phyloP scores from a whole-genome alignment of 2,113 vertebrate genomes.

The Oryzias celebensis region DNA sequence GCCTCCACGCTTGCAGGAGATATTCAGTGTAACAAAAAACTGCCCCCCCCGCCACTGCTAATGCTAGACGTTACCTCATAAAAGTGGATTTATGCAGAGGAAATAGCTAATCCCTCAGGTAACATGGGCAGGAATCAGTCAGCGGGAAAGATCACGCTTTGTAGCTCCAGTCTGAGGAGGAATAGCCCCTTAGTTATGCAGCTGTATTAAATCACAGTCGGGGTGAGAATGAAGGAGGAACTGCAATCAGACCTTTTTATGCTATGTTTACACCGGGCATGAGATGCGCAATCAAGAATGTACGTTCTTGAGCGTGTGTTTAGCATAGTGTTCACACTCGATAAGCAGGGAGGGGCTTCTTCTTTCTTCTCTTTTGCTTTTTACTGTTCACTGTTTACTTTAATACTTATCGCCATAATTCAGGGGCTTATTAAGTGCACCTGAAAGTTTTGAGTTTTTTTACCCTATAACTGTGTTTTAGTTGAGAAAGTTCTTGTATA shows the following conservation, averaged over 20 bases:
- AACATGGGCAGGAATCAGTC: constrained; percentile 61
- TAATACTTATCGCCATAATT: too few relatives aligned
- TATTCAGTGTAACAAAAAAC: constrained; percentile 47
- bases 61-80: constrained; percentile 75
- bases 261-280: constrained; percentile 6
- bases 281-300: constrained; percentile 18
- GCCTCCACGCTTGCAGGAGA: constrained; percentile 41
- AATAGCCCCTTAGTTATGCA: constrained; percentile 16
- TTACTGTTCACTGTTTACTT: too few relatives aligned
- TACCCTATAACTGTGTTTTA: too few relatives aligned
- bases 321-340: too few relatives aligned
- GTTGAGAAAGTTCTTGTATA: too few relatives aligned
- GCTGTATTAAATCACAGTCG: constrained; percentile 8
- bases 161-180: constrained; percentile 33
- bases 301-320: too few relatives aligned
- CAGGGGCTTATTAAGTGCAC: too few relatives aligned
- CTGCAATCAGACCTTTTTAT: constrained; percentile 48
- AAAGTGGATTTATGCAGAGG: constrained; percentile 64
- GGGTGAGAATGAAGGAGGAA: constrained; percentile 27
- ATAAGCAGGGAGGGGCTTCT: too few relatives aligned
- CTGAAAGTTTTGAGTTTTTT: too few relatives aligned
- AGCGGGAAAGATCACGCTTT: constrained; percentile 39
- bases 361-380: too few relatives aligned
- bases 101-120: constrained; percentile 73
- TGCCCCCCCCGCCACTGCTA: constrained; percentile 35